Evolutionary conservation across 1,140 invertebrate species (phyloP).

Genomic region (Drosophila lacteicornis): DNA sequence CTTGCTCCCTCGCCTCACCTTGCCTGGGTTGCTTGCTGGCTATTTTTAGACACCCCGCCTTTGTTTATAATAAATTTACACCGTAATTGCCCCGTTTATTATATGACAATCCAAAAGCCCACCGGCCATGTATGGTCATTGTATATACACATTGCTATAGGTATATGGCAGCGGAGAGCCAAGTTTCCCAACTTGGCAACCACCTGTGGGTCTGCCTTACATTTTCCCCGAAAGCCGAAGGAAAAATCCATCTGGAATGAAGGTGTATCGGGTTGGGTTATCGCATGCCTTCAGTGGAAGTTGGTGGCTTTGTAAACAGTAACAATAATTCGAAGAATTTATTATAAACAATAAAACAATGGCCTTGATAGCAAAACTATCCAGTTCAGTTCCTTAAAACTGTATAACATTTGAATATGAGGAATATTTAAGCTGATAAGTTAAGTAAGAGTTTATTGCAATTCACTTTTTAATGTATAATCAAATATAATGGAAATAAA

Average conservation of each 20-base stretch:
- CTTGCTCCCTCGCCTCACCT: background rate
- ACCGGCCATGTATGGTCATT: slow-evolving; percentile 5
- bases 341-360: too few relatives aligned
- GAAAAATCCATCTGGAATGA: background rate
- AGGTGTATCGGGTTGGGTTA: background rate
- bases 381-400: too few relatives aligned
- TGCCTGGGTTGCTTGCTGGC: slow-evolving; percentile 16
- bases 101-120: slow-evolving; percentile 38
- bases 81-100: slow-evolving; percentile 55
- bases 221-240: background rate
- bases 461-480: too few relatives aligned
- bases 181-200: background rate
- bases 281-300: background rate
- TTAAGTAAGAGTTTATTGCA: too few relatives aligned
- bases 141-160: background rate
- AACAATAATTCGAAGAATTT: background rate
- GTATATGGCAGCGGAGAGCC: background rate
- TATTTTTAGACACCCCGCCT: slow-evolving; percentile 46
- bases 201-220: background rate
- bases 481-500: too few relatives aligned
- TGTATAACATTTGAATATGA: too few relatives aligned
- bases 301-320: background rate
- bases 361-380: too few relatives aligned
- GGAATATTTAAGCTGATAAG: too few relatives aligned
- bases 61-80: slow-evolving; percentile 73